Percentiles rank a stretch among this genome's conserved stretches.
Conservation (phyloP, 2,888 invertebrate species). For the Eucera pruinosa region DNA sequence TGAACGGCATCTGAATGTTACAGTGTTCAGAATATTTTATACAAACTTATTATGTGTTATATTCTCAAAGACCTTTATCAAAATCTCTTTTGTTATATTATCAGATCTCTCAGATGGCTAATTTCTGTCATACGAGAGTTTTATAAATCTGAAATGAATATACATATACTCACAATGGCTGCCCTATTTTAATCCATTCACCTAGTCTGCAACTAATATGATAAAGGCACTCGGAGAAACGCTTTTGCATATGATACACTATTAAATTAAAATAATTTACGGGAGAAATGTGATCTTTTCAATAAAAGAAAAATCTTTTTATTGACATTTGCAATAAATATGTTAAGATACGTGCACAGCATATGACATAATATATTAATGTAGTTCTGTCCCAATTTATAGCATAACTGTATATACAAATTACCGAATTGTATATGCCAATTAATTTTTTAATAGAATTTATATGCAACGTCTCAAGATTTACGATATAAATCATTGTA, state of each 20-base stretch:
- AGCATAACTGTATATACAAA: slow-evolving; percentile 50
- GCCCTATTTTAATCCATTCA: slow-evolving; percentile 69
- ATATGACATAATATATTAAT: slow-evolving; percentile 32
- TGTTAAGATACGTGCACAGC: slow-evolving; percentile 23
- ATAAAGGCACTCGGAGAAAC: slow-evolving; percentile 58
- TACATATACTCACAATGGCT: slow-evolving; percentile 69
- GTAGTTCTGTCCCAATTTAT: slow-evolving; percentile 46
- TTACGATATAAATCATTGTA: slow-evolving; percentile 46
- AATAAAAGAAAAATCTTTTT: slow-evolving; percentile 18
- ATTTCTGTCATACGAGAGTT: slow-evolving; percentile 57
- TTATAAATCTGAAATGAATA: slow-evolving; percentile 67
- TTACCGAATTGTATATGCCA: slow-evolving; percentile 43
- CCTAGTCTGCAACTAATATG: slow-evolving; percentile 63
- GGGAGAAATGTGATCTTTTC: slow-evolving; percentile 19
- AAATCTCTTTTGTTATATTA: slow-evolving; percentile 21
- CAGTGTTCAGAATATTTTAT: slow-evolving; percentile 73
- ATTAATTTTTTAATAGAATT: slow-evolving; percentile 57
- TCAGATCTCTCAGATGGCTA: slow-evolving; percentile 27
- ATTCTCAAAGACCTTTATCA: slow-evolving; percentile 23
- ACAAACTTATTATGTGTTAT: slow-evolving; percentile 68
- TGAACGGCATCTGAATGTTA: slow-evolving; percentile 67
- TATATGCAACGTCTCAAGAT: slow-evolving; percentile 41
- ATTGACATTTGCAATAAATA: slow-evolving; percentile 26
- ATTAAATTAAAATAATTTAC: slow-evolving; percentile 46
- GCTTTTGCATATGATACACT: slow-evolving; percentile 45